Base-by-base conservation (phyloP, 2,888 invertebrate species). In the Mesochorus sp. region DNA sequence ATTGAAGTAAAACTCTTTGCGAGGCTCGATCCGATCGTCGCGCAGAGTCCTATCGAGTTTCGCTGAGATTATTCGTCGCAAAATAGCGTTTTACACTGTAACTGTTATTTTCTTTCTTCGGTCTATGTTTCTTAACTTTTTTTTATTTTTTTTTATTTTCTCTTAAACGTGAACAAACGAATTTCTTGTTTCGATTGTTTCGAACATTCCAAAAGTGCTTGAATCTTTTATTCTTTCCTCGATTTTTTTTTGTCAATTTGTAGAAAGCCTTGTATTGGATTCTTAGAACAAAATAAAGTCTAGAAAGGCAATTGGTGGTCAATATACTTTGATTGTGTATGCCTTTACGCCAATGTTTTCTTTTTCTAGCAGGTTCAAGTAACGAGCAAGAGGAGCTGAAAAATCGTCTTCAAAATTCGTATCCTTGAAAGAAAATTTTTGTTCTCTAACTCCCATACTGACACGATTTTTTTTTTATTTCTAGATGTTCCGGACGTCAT, bases 241-340 rank as follows among this genome's bases (percentile, higher is more conserved):
- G 24, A 62, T 78, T 75, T 80, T 82, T 85, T 82, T 82, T 81
- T 79, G 83, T 86, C 85, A 87, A 88, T 88, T 89, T 90, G 89
- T 90, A 90, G 88, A 90, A 86, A 86, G 86, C 85, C 87, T 89
- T 91, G 90, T 91, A 91, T 88, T 89, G 86, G 84, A 89, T 90
- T n/a, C n/a, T 90, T 88, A 88, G 86, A 89, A 89, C 88, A 88
- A 90, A 91, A 91, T 91, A 91, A 91, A 91, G 89, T 90, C 90
- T 91, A 90, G 89, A 90, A 90, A 90, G 90, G 88, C 88, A 90
- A 64, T 51, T 67, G 8, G 53, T 39, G 26, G 21, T 67, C 42
- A 37, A 68, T 31, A 31, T 44, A 68, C 42, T 57, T 55, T 68
- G 21, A 68, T 57, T 47, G 68, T 47, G 53, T 53, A 10, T 10